Evolutionary conservation across 2,888 invertebrate species (phyloP).

Genomic region (Reticulitermes lucifugus): DNA sequence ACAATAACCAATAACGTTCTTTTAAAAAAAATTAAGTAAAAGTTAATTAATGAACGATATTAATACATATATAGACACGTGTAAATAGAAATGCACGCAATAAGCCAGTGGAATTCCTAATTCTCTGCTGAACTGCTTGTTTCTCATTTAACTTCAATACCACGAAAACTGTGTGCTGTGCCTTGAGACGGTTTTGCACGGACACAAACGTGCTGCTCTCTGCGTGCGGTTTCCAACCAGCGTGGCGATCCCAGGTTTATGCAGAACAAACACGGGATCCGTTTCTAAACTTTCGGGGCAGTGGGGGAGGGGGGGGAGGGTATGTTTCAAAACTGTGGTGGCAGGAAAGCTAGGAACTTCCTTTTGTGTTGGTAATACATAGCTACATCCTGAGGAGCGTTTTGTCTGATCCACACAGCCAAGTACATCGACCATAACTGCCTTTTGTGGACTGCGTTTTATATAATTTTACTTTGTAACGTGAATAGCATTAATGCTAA

Average conservation of each 20-base stretch:
- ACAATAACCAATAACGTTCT: too few relatives aligned
- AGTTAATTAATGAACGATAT: too few relatives aligned
- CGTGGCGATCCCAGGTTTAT: constrained; percentile 6
- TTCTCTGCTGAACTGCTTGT: too few relatives aligned
- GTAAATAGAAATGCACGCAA: too few relatives aligned
- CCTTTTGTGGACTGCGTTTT: constrained; percentile 7
- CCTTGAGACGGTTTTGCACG: constrained; percentile 1
- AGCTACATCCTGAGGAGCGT: not conserved
- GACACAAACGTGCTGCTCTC: not conserved
- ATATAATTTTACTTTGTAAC: not conserved
- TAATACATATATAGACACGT: too few relatives aligned
- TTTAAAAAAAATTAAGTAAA: too few relatives aligned
- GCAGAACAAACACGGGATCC: constrained; percentile 25
- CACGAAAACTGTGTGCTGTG: not conserved
- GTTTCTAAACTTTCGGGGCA: constrained; percentile 15
- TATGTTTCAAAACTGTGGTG: not conserved
- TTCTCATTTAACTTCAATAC: not conserved
- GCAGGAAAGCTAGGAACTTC: constrained; percentile 2
- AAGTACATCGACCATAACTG: constrained; percentile 6
- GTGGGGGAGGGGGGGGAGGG: not conserved
- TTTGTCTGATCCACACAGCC: constrained; percentile 1
- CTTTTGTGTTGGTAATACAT: not conserved
- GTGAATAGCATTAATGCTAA: too few relatives aligned
- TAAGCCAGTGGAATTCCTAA: too few relatives aligned
- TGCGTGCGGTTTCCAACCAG: not conserved